phyloP scores from a whole-genome alignment of 2,797 vertebrate genomes.

The Erpetoichthys calabaricus region DNA sequence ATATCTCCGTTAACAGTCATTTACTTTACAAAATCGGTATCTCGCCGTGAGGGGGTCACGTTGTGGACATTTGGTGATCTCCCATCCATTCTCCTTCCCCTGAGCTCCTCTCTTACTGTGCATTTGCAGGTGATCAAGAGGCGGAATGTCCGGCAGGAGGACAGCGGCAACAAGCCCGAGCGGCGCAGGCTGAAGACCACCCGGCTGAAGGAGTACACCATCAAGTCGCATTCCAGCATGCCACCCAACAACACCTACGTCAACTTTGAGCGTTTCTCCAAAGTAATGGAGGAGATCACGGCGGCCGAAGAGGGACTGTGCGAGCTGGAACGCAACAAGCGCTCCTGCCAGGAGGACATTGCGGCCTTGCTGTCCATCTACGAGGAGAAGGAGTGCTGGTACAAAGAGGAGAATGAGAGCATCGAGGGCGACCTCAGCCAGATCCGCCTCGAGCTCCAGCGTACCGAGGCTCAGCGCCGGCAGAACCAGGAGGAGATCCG shows the following conservation, averaged over 20 bases:
- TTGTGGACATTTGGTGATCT: too few relatives aligned
- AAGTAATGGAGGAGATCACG: slow-evolving; percentile 82
- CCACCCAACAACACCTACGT: slow-evolving; percentile 96
- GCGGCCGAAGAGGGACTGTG: slow-evolving; percentile 73
- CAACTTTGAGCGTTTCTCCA: slow-evolving; percentile 95
- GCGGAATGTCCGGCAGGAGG: slow-evolving; percentile 78
- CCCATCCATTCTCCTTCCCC: neutral
- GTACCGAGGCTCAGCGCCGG: slow-evolving; percentile 63
- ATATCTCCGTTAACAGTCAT: too few relatives aligned
- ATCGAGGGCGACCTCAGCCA: slow-evolving; percentile 69
- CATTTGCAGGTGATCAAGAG: slow-evolving; percentile 76
- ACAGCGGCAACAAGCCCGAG: slow-evolving; percentile 70
- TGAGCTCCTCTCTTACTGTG: neutral
- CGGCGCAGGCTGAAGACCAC: slow-evolving; percentile 87
- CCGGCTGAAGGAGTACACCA: slow-evolving; percentile 93
- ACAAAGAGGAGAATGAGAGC: slow-evolving; percentile 84
- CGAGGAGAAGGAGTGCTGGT: slow-evolving; percentile 90
- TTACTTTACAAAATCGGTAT: too few relatives aligned
- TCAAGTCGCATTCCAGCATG: slow-evolving; percentile 98
- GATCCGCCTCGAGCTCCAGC: slow-evolving; percentile 78
- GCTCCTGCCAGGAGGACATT: slow-evolving; percentile 76
- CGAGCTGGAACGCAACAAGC: slow-evolving; percentile 73
- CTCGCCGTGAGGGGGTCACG: too few relatives aligned
- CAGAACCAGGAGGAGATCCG: slow-evolving; percentile 78
- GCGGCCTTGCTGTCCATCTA: slow-evolving; percentile 81